Percentiles rank a stretch among this genome's conserved stretches.
Conservation (phyloP, 2,888 invertebrate species). For the Limnephilus auricula region DNA sequence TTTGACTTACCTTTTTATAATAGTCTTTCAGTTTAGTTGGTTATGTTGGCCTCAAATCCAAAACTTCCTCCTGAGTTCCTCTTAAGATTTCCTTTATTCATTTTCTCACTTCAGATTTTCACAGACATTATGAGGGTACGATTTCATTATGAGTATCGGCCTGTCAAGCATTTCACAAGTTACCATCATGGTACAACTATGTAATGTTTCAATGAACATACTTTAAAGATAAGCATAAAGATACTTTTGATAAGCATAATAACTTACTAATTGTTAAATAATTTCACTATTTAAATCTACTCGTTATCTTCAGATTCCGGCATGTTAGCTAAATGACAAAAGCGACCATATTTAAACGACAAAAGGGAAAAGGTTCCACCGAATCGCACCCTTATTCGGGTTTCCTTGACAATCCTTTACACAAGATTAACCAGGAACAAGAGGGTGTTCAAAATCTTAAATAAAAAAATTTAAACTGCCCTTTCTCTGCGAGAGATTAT, state of each 20-base stretch:
- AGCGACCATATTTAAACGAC: background rate
- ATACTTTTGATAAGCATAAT: background rate
- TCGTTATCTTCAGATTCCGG: background rate
- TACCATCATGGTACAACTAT: background rate
- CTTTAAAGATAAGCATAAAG: no score
- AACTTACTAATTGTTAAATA: background rate
- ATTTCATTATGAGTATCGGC: no score
- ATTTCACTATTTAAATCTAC: background rate
- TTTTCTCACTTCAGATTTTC: no score
- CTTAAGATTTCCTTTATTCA: no score
- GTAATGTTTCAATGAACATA: background rate
- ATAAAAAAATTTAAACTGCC: background rate
- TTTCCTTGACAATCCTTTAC: background rate
- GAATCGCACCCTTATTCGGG: background rate
- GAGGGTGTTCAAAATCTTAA: background rate
- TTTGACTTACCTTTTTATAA: no score
- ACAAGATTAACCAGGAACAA: background rate
- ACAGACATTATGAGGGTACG: no score
- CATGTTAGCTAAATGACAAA: background rate
- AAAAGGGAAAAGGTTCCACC: background rate
- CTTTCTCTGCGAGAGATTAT: background rate
- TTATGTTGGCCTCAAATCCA: no score
- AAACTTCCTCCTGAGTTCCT: no score
- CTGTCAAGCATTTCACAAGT: background rate
- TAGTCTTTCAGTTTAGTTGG: no score